Evolutionary conservation across 30 jellyfish, hydroid and myxozoan species (phyloP).

Genomic region (Rhopilema esculentum): DNA sequence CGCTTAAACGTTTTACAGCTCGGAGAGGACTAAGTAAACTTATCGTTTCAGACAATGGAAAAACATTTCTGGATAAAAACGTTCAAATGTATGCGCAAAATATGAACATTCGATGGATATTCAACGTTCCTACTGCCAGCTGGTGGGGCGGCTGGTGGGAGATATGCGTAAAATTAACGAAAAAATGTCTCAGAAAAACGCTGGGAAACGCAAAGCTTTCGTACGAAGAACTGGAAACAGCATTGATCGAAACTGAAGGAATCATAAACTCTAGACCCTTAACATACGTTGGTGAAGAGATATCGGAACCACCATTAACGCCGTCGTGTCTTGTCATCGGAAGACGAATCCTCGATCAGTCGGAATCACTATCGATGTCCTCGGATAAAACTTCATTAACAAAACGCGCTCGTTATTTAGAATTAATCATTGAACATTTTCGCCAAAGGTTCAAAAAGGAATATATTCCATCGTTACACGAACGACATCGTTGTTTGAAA

Average conservation of each 20-base stretch:
- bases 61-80: too few species aligned
- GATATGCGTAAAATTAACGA: constrained; percentile 1
- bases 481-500: background rate
- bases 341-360: background rate
- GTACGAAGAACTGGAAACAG: too few species aligned
- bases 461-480: background rate
- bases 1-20: too few species aligned
- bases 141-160: constrained; percentile 60
- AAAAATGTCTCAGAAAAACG: background rate
- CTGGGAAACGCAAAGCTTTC: too few species aligned
- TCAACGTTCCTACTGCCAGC: constrained; percentile 53
- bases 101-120: constrained; percentile 21
- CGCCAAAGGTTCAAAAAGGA: background rate
- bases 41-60: too few species aligned
- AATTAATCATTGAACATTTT: background rate
- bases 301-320: too few species aligned
- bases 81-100: constrained; percentile 8
- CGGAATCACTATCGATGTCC: background rate
- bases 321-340: constrained; percentile 3
- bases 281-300: constrained; percentile 10
- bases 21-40: too few species aligned
- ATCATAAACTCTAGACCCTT: background rate
- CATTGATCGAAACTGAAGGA: too few species aligned
- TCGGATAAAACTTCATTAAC: background rate
- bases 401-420: too few species aligned